These are phyloP conservation scores for Gadus chalcogrammus DNA, from an alignment of 2,113 vertebrate species.

Conservation along the genomic window DNA sequence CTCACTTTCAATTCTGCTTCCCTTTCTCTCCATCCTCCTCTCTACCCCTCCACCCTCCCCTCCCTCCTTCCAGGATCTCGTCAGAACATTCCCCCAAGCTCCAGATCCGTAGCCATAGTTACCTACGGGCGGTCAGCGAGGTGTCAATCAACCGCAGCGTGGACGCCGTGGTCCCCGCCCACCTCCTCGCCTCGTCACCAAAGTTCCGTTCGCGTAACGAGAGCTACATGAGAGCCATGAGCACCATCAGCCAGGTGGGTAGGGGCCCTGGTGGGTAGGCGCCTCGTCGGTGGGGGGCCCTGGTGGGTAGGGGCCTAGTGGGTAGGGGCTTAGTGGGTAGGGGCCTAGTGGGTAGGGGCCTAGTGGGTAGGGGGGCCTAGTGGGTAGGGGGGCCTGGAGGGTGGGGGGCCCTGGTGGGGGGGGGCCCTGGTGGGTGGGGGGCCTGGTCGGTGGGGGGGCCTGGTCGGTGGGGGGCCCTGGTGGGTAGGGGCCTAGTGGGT, in stretches of 20 bases:
- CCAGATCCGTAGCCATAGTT: slow-evolving; percentile 98
- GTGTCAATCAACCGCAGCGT: slow-evolving; percentile 98
- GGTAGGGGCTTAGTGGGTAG: too few species aligned
- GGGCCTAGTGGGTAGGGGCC: too few species aligned
- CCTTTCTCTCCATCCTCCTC: neutral
- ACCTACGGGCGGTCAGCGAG: slow-evolving; percentile 96
- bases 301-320: too few species aligned
- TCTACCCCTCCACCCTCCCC: slow-evolving; percentile 3
- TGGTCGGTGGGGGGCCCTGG: too few species aligned
- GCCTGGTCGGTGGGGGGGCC: too few species aligned
- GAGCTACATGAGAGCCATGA: slow-evolving; percentile 99
- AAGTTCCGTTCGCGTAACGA: slow-evolving; percentile 98
- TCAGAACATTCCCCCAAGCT: slow-evolving; percentile 96
- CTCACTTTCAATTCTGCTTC: neutral
- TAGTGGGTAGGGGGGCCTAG: too few species aligned
- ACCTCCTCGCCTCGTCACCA: slow-evolving; percentile 90
- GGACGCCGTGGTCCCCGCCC: slow-evolving; percentile 93
- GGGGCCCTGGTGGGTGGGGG: too few species aligned
- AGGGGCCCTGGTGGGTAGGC: neutral
- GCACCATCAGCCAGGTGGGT: slow-evolving; percentile 97
- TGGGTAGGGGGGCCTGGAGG: too few species aligned
- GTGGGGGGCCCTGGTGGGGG: too few species aligned
- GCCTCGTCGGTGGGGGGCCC: neutral
- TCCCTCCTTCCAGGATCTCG: slow-evolving; percentile 80
- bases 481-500: too few species aligned